Conservation (phyloP, 2,797 vertebrate species). For the Prunella strophiata region DNA sequence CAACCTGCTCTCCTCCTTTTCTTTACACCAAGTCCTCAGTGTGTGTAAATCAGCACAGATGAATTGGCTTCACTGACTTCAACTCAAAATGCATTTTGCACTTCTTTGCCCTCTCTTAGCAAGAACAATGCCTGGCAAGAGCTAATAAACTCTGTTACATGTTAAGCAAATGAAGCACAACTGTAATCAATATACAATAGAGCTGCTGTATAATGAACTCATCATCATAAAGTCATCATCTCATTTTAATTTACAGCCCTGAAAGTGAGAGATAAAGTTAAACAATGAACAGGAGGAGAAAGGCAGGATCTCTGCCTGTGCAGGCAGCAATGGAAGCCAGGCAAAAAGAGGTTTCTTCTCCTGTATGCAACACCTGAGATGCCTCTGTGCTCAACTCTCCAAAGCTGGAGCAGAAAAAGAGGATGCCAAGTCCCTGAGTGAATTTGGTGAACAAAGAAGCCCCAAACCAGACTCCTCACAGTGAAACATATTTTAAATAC, state of each 20-base stretch:
- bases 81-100: neutral
- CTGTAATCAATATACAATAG: conserved; percentile 55
- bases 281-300: conserved; percentile 36
- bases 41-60: neutral
- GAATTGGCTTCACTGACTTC: neutral
- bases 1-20: neutral
- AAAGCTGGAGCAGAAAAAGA: neutral
- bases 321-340: neutral
- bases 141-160: conserved; percentile 36
- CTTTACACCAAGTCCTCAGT: neutral
- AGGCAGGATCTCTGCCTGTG: neutral
- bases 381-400: neutral
- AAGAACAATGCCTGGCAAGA: conserved; percentile 45
- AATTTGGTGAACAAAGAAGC: neutral
- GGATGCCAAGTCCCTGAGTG: neutral
- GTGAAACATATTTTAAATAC: neutral
- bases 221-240: conserved; percentile 49
- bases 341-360: neutral
- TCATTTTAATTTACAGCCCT: conserved; percentile 57
- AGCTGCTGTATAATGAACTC: conserved; percentile 49
- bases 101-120: neutral
- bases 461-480: neutral
- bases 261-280: conserved; percentile 61
- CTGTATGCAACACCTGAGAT: neutral
- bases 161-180: conserved; percentile 50